phyloP scores from a whole-genome alignment of 2,888 invertebrate genomes.

The Archaeoteleia sp. region DNA sequence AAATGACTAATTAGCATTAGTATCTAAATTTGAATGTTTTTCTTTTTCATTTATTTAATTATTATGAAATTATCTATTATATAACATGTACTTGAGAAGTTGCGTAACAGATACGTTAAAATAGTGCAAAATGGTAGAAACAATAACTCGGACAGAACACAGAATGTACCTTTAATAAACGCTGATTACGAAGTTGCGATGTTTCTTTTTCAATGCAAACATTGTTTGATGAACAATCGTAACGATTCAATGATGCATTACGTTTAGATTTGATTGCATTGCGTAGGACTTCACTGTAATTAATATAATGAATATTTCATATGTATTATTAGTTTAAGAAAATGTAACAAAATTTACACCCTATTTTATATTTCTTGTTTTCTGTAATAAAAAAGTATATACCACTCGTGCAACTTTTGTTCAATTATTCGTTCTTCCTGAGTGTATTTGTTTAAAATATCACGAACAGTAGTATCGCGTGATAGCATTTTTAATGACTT shows the following conservation, averaged over 20 bases:
- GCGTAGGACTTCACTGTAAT: conserved; percentile 53
- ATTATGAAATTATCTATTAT: conserved; percentile 36
- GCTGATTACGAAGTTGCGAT: conserved; percentile 62
- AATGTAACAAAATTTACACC: conserved; percentile 8
- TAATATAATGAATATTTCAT: background rate
- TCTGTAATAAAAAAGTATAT: too few species aligned
- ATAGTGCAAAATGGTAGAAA: conserved; percentile 41
- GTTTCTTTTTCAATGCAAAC: conserved; percentile 57
- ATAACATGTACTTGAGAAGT: conserved; percentile 19
- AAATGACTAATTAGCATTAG: too few species aligned
- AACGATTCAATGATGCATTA: conserved; percentile 22
- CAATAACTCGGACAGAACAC: conserved; percentile 19
- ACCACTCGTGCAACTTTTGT: conserved; percentile 58
- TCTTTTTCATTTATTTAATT: too few species aligned
- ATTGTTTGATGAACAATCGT: conserved; percentile 36
- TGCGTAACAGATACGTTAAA: conserved; percentile 34
- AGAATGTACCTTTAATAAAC: conserved; percentile 65
- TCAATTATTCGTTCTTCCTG: conserved; percentile 56
- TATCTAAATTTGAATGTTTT: too few species aligned
- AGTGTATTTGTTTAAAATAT: conserved; percentile 46
- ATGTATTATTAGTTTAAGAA: conserved; percentile 15
- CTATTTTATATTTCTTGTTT: conserved; percentile 12
- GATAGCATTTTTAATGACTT: conserved; percentile 34
- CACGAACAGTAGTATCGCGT: conserved; percentile 9
- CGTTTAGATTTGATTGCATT: conserved; percentile 35